These are phyloP conservation scores for Rhagium mordax DNA, from an alignment of 2,888 invertebrate species.

Conservation along the genomic window DNA sequence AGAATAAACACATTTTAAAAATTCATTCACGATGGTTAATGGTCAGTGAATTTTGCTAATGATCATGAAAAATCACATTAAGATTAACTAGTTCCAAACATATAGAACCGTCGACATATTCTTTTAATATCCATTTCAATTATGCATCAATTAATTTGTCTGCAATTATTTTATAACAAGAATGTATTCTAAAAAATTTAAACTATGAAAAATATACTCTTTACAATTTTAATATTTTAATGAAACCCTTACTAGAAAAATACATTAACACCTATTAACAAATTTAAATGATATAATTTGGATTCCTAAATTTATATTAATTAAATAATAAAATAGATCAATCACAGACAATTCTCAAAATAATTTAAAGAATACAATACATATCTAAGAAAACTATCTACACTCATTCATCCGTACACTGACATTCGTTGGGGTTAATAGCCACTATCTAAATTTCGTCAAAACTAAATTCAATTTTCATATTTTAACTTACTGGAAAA, in stretches of 20 bases:
- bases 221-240: conserved; percentile 28
- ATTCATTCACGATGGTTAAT: too few relatives aligned
- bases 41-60: too few relatives aligned
- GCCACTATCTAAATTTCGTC: conserved; percentile 17
- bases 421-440: conserved; percentile 33
- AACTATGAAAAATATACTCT: conserved; percentile 2
- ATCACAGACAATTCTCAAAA: conserved; percentile 71
- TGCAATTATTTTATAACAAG: background rate
- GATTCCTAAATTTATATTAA: conserved; percentile 61
- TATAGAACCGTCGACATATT: too few relatives aligned
- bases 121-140: too few relatives aligned
- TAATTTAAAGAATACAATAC: conserved; percentile 66
- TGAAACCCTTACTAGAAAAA: conserved; percentile 45
- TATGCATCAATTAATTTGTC: background rate
- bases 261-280: conserved; percentile 42
- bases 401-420: conserved; percentile 56
- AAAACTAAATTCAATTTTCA: background rate
- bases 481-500: background rate
- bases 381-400: conserved; percentile 58
- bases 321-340: conserved; percentile 69
- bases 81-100: too few relatives aligned
- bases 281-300: conserved; percentile 52
- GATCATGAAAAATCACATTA: too few relatives aligned
- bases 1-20: too few relatives aligned
- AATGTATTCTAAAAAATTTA: background rate